Evolutionary conservation across 2,797 vertebrate species (phyloP), one percentile per base, ranked within the genome.

Genomic region (Furcifer pardalis): DNA sequence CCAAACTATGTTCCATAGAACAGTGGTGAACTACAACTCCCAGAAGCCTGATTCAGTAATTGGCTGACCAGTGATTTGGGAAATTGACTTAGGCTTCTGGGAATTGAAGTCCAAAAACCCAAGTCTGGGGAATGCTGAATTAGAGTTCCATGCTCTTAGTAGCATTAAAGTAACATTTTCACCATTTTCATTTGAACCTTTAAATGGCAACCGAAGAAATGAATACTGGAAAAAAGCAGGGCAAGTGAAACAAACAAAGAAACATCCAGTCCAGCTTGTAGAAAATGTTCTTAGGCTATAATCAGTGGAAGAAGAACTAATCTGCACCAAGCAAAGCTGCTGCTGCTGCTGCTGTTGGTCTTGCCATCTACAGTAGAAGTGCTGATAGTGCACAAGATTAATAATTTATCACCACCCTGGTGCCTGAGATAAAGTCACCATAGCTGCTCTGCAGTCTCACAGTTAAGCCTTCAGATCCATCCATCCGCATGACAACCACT

Each of bases 321-420:
- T 40, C 30, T 46, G 74, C 63, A 62, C 46, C 25, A 56, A 86
- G 17, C 69, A 40, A 23, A 77, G 63, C 27, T 32, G 6, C 62
- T 49, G 46, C 46, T 49, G 46, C 46, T 12, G 46, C 52, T 59
- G 30, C 15, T 40, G 23, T 40, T 60, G 71, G 73, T 9, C 73
- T 81, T 68, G 46, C 40, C 42, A 35, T 76, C 84, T 85, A 60
- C 49, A 49, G 42, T 30, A 49, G 77, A 86, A 62, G 27, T 72
- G 84, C 79, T 82, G 84, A 86, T 73, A 52, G 42, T 4, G 66
- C 44, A 82, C 17, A 15, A 8, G 25, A 71, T 77, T 65, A 77
- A 86, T 82, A 77, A 86, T 86, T 86, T 40, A 86, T 77, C 32
- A 17, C 66, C 17, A 30, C 52, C 32, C 75, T 42, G 40, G 37